Evolutionary conservation across 2,113 vertebrate species (phyloP), one percentile per base, ranked within the genome.

Genomic region (Lepisosteus osseus): DNA sequence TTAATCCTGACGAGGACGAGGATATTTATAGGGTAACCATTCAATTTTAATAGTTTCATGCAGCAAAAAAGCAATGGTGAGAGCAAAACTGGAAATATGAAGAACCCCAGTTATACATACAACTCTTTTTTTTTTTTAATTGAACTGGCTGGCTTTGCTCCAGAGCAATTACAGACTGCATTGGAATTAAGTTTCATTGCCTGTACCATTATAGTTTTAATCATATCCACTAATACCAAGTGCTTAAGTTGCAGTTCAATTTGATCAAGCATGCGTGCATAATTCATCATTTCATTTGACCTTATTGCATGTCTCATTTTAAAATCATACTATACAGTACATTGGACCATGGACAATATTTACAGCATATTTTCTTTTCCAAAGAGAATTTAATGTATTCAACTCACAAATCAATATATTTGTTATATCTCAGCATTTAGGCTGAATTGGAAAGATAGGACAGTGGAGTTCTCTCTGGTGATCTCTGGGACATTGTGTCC

Each of bases 1-100:
- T 94, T 89, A 95, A 97, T 83, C 92, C 91, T 81, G 96, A 96
- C 83, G 96, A 96, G 84, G 96, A 99, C 83, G 95, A 98, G 87
- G 96, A 97, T 87, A 92, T 97, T 86, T 98, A 95, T 95, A 97
- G 97, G 95, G 97, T 98, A 99, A 97, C 88, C 87, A 81, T 82
- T 61, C 54, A 71, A 72, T 79, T 71, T 76, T 70, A 80, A 54
- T 75, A 69, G 68, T 63, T 76, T 84, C 43, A 68, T 40, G 13
- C 45, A 2, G 15, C n/a, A 6, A 6, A n/a, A n/a, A 14, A 45
- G 2, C 41, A 66, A 41, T 41, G 45, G 43, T 57, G 54, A 42
- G 54, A 42, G 51, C 67, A 13, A n/a, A 29, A 6, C 51, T 40
- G 15, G 29, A 56, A 29, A 15, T 9, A 15, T 55, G 41, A 56